These are phyloP conservation scores for Cichlasoma orientale DNA, from an alignment of 2,797 vertebrate genomes.

Conservation along the genomic window DNA sequence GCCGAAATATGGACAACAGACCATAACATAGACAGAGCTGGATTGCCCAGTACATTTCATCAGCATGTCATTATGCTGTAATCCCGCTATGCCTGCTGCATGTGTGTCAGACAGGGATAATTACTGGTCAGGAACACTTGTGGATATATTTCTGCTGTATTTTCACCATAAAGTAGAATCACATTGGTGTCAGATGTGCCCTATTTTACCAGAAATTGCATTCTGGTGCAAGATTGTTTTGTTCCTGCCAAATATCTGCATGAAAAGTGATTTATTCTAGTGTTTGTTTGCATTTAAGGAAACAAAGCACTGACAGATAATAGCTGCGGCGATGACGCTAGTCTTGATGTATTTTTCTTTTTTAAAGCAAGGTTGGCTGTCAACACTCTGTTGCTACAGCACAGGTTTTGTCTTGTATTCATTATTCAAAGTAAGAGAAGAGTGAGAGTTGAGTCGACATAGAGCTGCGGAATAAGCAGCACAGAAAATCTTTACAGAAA, in stretches of 20 bases:
- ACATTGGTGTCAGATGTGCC: slow-evolving; percentile 24
- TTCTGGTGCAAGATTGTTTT: slow-evolving; percentile 10
- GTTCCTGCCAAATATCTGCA: neutral
- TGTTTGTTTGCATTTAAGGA: neutral
- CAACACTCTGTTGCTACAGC: neutral
- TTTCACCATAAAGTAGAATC: slow-evolving; percentile 28
- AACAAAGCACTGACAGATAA: neutral
- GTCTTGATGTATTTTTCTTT: neutral
- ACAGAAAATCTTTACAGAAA: neutral
- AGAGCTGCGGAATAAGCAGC: neutral
- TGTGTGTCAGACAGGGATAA: slow-evolving; percentile 51
- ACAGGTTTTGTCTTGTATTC: slow-evolving; percentile 8
- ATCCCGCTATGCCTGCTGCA: slow-evolving; percentile 45
- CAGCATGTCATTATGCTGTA: slow-evolving; percentile 57
- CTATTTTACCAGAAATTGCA: slow-evolving; percentile 25
- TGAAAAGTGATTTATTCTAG: neutral
- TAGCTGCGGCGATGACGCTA: neutral
- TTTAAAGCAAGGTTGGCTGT: neutral
- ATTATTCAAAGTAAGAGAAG: neutral
- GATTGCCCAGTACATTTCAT: slow-evolving; percentile 62
- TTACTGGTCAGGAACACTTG: slow-evolving; percentile 51
- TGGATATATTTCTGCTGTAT: slow-evolving; percentile 39
- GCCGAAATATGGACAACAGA: slow-evolving; percentile 65
- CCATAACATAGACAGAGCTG: slow-evolving; percentile 37
- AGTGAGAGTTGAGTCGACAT: neutral